Conservation (phyloP, 2,113 vertebrate genomes). For the Varanus salvator region DNA sequence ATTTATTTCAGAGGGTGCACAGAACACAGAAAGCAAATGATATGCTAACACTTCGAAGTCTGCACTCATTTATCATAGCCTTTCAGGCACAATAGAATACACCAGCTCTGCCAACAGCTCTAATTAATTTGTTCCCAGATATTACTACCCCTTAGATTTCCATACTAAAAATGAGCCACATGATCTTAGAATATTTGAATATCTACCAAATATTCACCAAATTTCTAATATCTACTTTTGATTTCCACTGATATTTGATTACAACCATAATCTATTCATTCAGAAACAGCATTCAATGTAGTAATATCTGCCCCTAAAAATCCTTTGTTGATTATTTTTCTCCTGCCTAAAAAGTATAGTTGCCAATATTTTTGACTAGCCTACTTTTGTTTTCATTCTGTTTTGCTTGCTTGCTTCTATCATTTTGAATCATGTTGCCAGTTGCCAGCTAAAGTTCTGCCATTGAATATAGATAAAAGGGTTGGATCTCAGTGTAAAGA, state of each 20-base stretch:
- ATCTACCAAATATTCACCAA: not conserved
- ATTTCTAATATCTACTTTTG: not conserved
- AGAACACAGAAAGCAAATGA: not conserved
- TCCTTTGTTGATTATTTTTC: not conserved
- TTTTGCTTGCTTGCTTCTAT: not conserved
- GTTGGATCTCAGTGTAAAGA: not conserved
- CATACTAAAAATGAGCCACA: not conserved
- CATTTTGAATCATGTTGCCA: no score
- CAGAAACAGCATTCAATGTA: not conserved
- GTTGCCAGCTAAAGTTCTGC: not conserved
- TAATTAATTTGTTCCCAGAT: not conserved
- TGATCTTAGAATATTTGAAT: no score
- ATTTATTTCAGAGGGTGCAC: not conserved
- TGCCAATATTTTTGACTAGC: not conserved
- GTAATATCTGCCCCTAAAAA: not conserved
- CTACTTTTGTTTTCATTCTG: not conserved
- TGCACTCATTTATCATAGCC: not conserved
- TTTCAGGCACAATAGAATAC: not conserved
- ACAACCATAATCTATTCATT: not conserved
- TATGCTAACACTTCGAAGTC: not conserved
- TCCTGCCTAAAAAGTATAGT: not conserved
- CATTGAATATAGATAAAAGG: not conserved
- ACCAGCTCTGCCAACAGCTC: not conserved
- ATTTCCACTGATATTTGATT: not conserved
- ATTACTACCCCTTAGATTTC: not conserved